Conservation (phyloP, 2,888 invertebrate species). For the Patella depressa region DNA sequence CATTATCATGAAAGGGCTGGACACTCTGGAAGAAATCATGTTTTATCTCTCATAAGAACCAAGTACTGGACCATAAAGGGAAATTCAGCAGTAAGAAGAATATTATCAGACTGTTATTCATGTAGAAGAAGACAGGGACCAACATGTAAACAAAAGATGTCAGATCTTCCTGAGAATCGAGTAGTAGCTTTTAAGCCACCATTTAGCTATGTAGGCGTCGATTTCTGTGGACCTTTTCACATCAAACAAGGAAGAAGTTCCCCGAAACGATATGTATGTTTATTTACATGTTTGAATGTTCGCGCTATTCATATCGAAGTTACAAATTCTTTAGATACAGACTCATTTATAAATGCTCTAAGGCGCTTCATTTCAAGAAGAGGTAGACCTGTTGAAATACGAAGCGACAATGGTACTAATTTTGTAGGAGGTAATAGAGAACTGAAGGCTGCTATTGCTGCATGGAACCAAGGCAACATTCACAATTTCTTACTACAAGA, state of each 20-base stretch:
- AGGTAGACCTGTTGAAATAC: slow-evolving; percentile 27
- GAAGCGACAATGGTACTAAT: slow-evolving; percentile 32
- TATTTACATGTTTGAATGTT: slow-evolving; percentile 31
- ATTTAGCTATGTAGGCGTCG: slow-evolving; percentile 19
- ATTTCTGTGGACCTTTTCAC: slow-evolving; percentile 27
- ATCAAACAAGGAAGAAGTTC: slow-evolving; percentile 24
- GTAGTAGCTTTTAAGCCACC: slow-evolving; percentile 24
- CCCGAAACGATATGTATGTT: slow-evolving; percentile 26
- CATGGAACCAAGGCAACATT: slow-evolving; percentile 25
- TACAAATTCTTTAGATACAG: slow-evolving; percentile 23
- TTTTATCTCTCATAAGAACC: background rate
- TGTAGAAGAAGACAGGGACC: background rate
- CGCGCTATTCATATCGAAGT: slow-evolving; percentile 22
- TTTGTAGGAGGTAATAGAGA: slow-evolving; percentile 24
- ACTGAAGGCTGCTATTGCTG: slow-evolving; percentile 22
- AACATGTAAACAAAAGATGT: slow-evolving; percentile 24
- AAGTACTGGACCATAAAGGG: background rate
- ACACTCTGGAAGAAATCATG: background rate
- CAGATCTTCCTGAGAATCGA: slow-evolving; percentile 20
- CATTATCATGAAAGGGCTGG: slow-evolving; percentile 4
- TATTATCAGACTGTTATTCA: background rate
- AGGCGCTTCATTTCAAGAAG: slow-evolving; percentile 31
- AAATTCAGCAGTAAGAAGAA: background rate
- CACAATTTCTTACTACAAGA: background rate
- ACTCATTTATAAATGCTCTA: slow-evolving; percentile 30